Conservation (phyloP, 2,888 invertebrate species). For the Subacronicta megacephala region DNA sequence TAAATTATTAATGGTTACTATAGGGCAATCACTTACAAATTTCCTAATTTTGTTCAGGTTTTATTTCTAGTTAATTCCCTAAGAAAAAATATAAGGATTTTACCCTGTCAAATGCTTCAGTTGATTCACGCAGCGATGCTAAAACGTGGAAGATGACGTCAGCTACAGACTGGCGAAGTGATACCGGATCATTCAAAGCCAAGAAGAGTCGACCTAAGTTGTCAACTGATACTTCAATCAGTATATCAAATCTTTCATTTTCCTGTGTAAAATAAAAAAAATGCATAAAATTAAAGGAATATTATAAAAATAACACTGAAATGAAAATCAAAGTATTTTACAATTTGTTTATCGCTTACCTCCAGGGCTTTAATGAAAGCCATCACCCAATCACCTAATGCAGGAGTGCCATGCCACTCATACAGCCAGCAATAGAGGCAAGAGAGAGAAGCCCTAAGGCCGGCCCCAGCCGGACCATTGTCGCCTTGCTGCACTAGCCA, state of each 20-base stretch:
- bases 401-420: constrained; percentile 90
- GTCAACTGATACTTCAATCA: constrained; percentile 90
- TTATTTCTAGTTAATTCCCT: no score
- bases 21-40: no score
- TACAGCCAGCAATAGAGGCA: constrained; percentile 92
- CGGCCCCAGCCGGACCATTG: constrained; percentile 81
- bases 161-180: constrained; percentile 88
- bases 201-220: constrained; percentile 90
- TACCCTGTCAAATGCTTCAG: constrained; percentile 91
- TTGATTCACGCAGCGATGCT: constrained; percentile 90
- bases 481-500: constrained; percentile 81
- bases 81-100: background rate
- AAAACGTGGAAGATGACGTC: constrained; percentile 91
- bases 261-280: constrained; percentile 67
- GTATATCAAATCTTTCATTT: constrained; percentile 86
- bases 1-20: no score
- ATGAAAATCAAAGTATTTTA: background rate
- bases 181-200: constrained; percentile 87
- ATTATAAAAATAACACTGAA: no score
- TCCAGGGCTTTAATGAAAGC: constrained; percentile 91
- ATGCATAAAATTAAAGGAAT: background rate
- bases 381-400: constrained; percentile 91
- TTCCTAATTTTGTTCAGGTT: no score
- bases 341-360: constrained; percentile 60
- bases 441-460: constrained; percentile 90